Base-by-base conservation (phyloP, 2,113 vertebrate species). In the Colossoma macropomum region DNA sequence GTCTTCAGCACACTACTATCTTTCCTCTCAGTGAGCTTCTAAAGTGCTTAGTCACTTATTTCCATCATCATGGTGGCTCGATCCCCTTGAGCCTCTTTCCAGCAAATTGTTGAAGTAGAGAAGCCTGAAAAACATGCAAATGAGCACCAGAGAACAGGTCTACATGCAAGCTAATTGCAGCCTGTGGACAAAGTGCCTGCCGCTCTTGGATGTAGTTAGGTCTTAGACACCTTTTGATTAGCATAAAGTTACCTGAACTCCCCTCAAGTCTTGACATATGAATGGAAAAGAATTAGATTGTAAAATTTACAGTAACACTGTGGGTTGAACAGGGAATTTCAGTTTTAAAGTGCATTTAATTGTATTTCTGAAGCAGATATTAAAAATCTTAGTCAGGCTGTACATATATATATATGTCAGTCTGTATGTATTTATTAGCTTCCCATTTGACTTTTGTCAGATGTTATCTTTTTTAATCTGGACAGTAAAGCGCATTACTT, bases 101-200 rank as follows among this genome's bases (percentile, higher is more conserved):
- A 82, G 34, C 71, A 69, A 75, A 85, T 80, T 78, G 81, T 56
- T 81, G 81, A 87, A 86, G 81, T 81, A 77, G 79, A 87, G 72
- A 30, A 86, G 80, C 83, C 86, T 92, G 79, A 90, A 91, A 90
- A 82, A 65, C 66, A 91, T 89, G 83, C 48, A 90, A 88, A 92
- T 89, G 69, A 84, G 50, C 79, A 23, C 27, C 27, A 45, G 9
- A 70, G 50, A 50, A 32, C 70, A 70, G 77, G 76, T 79, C 70
- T 9, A 74, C 81, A 83, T 76, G 74, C 68, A 45, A 68, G 62
- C 79, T 76, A 76, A 83, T 86, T 86, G 68, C 82, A 80, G 84
- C 80, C 68, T 72, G n/a, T 34, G 76, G 74, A n/a, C 32, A 65
- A 80, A 78, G 25, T 75, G 50, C 28, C n/a, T 69, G 71, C 68